Evolutionary conservation across 2,888 invertebrate genomes (phyloP), one percentile per base, ranked within the genome.

Genomic region (Hetaerina titia): DNA sequence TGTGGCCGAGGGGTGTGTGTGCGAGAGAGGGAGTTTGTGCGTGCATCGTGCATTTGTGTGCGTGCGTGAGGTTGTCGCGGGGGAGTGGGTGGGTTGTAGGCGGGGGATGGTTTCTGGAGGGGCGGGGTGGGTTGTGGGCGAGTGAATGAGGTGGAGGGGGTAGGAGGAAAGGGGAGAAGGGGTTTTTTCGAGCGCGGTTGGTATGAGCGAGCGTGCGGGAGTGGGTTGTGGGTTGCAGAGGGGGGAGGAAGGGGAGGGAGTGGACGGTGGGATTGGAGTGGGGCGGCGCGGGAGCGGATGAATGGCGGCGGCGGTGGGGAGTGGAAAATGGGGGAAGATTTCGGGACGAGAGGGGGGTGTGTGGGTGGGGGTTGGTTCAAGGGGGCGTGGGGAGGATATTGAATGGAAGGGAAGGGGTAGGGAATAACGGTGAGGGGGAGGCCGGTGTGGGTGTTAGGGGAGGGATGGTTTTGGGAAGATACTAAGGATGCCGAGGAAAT

Each of bases 401-500:
- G 81, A 81, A 81, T 81, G 81, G n/a, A n/a, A 69, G 69, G 89
- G 57, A 15, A n/a, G n/a, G n/a, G 2, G 57, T 57, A 89, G 58
- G 57, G 58, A 15, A n/a, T 8, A 45, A 31, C 5, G 22, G 89
- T n/a, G 19, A 57, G 15, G n/a, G 56, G 81, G 81, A 15, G 60
- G 60, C 13, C 1, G 60, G 60, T 9, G 45, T 45, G 15, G 15
- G n/a, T 19, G 69, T 22, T 19, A 69, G 22, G n/a, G 81, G 89
- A 57, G n/a, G 89, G 89, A n/a, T 58, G 89, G 58, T 56, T 58
- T 56, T 56, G 89, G 89, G 58, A 89, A 58, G 58, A n/a, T 58
- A 56, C 89, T 58, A 89, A 89, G 58, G 58, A 58, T 58, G 89
- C 89, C 22, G 89, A 89, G 89, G 89, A 89, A 58, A 89, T 89